Evolutionary conservation across 92 coral and sea anemone genomes (phyloP).

Genomic region (Phymanthus crucifer): DNA sequence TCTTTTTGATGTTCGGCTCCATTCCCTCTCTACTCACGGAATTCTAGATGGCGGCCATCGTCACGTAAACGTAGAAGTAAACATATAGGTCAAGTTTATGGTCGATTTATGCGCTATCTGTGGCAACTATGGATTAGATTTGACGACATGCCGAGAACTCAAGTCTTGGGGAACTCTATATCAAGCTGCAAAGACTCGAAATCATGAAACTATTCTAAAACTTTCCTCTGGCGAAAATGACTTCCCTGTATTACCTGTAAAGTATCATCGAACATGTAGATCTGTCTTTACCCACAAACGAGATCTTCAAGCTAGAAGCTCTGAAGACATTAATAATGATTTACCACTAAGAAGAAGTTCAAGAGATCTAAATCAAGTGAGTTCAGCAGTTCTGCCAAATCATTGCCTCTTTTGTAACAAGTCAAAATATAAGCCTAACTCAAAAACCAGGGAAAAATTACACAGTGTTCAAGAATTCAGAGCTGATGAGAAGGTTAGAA

Average conservation of each 20-base stretch:
- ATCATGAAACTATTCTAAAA: slow-evolving; percentile 43
- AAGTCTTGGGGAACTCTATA: slow-evolving; percentile 52
- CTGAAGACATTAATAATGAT: slow-evolving; percentile 6
- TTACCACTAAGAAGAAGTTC: slow-evolving; percentile 26
- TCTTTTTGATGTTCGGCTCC: background rate
- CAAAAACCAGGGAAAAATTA: slow-evolving; percentile 48
- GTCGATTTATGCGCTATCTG: slow-evolving; percentile 58
- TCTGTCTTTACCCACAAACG: slow-evolving; percentile 45
- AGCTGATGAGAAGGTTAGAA: slow-evolving; percentile 59
- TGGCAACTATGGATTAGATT: slow-evolving; percentile 32
- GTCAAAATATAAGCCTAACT: slow-evolving; percentile 54
- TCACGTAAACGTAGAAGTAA: background rate
- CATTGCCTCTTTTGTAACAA: slow-evolving; percentile 52
- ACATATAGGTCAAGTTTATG: slow-evolving; percentile 9
- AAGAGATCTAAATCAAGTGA: slow-evolving; percentile 33
- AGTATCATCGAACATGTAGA: slow-evolving; percentile 60
- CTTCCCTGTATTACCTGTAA: slow-evolving; percentile 47
- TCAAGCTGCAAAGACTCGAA: slow-evolving; percentile 49
- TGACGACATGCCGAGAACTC: slow-evolving; percentile 43
- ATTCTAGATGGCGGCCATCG: background rate
- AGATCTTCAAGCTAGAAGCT: slow-evolving; percentile 34
- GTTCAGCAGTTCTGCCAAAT: slow-evolving; percentile 49
- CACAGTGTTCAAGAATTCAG: slow-evolving; percentile 53
- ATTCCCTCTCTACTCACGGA: background rate
- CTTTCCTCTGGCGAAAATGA: slow-evolving; percentile 36